phyloP scores from a whole-genome alignment of 2,888 invertebrate species.

The Eustalomyia histrio region DNA sequence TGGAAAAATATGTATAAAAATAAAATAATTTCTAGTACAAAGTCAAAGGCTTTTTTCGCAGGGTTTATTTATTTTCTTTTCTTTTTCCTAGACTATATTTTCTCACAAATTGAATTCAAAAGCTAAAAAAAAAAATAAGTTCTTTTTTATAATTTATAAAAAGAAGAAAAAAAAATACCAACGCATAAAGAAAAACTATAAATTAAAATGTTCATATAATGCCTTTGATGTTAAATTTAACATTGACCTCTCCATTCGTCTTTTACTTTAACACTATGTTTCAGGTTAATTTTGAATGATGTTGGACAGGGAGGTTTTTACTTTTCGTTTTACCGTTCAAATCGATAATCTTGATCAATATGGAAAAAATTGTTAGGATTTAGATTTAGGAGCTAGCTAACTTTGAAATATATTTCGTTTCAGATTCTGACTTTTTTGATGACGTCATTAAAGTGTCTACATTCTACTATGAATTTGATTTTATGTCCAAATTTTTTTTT shows the following conservation, averaged over 20 bases:
- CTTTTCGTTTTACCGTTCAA: no score
- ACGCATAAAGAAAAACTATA: neutral
- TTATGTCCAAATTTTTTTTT: no score
- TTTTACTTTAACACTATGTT: neutral
- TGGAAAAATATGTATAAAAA: conserved; percentile 48
- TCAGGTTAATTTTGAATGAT: no score
- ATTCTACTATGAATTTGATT: no score
- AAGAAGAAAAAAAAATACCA: neutral
- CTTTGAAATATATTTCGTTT: no score
- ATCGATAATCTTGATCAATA: no score
- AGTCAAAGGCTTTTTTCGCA: conserved; percentile 6
- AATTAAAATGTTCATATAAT: neutral
- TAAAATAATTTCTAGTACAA: neutral
- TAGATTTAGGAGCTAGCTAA: no score
- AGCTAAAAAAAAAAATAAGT: neutral
- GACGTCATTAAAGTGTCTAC: no score
- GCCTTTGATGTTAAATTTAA: neutral
- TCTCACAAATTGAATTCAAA: neutral
- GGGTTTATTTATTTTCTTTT: no score
- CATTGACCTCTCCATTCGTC: neutral
- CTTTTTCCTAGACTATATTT: neutral
- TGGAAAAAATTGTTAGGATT: no score
- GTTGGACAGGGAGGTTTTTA: no score
- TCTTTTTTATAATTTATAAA: neutral
- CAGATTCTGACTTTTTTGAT: no score